These are phyloP conservation scores for Centroberyx gerrardi DNA, from an alignment of 2,797 vertebrate species.

Conservation along the genomic window DNA sequence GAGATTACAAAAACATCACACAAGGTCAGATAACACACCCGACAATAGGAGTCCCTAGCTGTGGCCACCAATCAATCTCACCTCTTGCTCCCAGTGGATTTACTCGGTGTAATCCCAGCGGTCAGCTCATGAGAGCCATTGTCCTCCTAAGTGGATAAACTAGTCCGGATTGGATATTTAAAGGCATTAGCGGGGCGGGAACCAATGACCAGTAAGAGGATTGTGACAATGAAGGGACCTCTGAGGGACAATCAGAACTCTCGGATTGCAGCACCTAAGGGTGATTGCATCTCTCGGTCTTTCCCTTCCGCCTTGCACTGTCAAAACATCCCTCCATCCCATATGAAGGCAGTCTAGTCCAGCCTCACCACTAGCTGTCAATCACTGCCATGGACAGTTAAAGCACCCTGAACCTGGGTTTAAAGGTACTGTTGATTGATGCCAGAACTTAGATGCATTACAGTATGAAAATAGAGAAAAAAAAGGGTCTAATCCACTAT, in stretches of 20 bases:
- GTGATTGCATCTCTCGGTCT: constrained; percentile 67
- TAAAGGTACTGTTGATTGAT: constrained; percentile 54
- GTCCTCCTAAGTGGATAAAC: constrained; percentile 75
- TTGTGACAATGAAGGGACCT: constrained; percentile 60
- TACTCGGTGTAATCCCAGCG: constrained; percentile 65
- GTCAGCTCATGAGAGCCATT: constrained; percentile 53
- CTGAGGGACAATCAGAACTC: constrained; percentile 1
- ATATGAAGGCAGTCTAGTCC: neutral
- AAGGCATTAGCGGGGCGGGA: constrained; percentile 62
- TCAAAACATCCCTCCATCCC: constrained; percentile 25
- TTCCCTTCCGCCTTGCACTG: constrained; percentile 12
- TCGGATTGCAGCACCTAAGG: neutral
- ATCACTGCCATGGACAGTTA: constrained; percentile 28
- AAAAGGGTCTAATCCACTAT: constrained; percentile 43
- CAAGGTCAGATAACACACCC: constrained; percentile 12
- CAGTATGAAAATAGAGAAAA: constrained; percentile 9
- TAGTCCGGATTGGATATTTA: constrained; percentile 64
- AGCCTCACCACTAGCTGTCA: constrained; percentile 35
- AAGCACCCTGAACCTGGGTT: constrained; percentile 28
- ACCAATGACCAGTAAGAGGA: constrained; percentile 75
- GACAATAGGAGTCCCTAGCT: neutral
- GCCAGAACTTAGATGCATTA: constrained; percentile 41
- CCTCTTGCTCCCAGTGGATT: constrained; percentile 40
- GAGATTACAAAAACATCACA: neutral
- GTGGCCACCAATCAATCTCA: constrained; percentile 20